Conservation (phyloP, 2,888 invertebrate genomes). For the Cataglyphis livida region DNA sequence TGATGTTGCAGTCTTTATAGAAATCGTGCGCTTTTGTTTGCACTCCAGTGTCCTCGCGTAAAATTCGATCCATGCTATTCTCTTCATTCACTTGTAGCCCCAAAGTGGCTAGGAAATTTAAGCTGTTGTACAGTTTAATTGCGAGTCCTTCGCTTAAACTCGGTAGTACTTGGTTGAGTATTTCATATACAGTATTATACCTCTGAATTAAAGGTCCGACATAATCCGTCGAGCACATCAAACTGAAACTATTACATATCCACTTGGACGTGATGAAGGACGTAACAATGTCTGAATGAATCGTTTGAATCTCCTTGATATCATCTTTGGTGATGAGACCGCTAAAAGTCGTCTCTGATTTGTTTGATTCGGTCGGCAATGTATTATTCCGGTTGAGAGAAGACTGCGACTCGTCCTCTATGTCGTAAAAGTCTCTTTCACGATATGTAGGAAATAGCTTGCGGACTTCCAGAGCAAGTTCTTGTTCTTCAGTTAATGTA, state of each 20-base stretch:
- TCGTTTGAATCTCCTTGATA: conserved; percentile 87
- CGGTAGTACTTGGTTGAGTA: conserved; percentile 87
- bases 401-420: conserved; percentile 85
- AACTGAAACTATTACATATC: conserved; percentile 86
- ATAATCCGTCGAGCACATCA: conserved; percentile 79
- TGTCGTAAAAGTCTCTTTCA: conserved; percentile 90
- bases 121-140: conserved; percentile 87
- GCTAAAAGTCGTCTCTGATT: conserved; percentile 63
- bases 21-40: conserved; percentile 88
- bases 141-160: conserved; percentile 87
- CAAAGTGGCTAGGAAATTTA: conserved; percentile 87
- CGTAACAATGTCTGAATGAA: conserved; percentile 88
- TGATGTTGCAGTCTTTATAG: conserved; percentile 93
- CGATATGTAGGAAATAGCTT: conserved; percentile 90
- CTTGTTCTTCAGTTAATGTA: conserved; percentile 90
- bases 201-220: conserved; percentile 88
- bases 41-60: conserved; percentile 16
- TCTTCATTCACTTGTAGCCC: conserved; percentile 86
- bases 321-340: conserved; percentile 87
- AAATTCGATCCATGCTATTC: conserved; percentile 80
- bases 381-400: conserved; percentile 78
- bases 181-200: conserved; percentile 87
- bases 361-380: conserved; percentile 58
- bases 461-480: conserved; percentile 89
- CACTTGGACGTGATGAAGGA: conserved; percentile 88